Percentiles rank a stretch among this genome's conserved stretches.
Evolutionary conservation across 2,797 vertebrate species (phyloP).

Genomic region (Odontamblyopus rebecca): DNA sequence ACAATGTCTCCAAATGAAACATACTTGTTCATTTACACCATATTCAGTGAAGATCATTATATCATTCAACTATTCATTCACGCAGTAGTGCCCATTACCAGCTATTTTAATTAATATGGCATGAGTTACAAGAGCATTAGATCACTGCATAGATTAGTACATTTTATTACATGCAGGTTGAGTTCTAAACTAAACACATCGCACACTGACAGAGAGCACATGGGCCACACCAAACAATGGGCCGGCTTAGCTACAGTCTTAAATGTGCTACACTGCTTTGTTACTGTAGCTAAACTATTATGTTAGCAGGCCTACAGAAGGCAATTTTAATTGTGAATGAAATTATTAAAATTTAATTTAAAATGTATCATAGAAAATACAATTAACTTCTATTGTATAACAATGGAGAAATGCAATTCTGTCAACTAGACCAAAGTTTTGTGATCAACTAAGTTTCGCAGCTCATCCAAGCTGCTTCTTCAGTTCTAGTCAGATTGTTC

Average conservation of each 20-base stretch:
- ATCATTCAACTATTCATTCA: conserved; percentile 32
- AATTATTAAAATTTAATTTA: too few species aligned
- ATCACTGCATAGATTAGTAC: conserved; percentile 10
- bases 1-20: conserved; percentile 54
- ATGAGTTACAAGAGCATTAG: conserved; percentile 21
- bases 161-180: conserved; percentile 28
- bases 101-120: conserved; percentile 16
- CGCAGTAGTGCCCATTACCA: conserved; percentile 10
- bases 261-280: conserved; percentile 18
- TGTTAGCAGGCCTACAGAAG: conserved; percentile 5
- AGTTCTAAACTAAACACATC: conserved; percentile 36
- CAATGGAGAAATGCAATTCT: too few species aligned
- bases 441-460: too few species aligned
- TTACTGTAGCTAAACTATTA: conserved; percentile 31
- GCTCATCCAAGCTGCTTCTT: too few species aligned
- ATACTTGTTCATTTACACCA: conserved; percentile 30
- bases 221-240: conserved; percentile 62
- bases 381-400: too few species aligned
- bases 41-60: conserved; percentile 35
- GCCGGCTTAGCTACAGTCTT: conserved; percentile 70
- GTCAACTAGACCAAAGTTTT: too few species aligned
- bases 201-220: conserved; percentile 62
- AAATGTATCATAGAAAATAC: too few species aligned
- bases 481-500: too few species aligned
- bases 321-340: too few species aligned